Conservation (phyloP, 2,888 invertebrate genomes). For the Epinotia brunnichana region DNA sequence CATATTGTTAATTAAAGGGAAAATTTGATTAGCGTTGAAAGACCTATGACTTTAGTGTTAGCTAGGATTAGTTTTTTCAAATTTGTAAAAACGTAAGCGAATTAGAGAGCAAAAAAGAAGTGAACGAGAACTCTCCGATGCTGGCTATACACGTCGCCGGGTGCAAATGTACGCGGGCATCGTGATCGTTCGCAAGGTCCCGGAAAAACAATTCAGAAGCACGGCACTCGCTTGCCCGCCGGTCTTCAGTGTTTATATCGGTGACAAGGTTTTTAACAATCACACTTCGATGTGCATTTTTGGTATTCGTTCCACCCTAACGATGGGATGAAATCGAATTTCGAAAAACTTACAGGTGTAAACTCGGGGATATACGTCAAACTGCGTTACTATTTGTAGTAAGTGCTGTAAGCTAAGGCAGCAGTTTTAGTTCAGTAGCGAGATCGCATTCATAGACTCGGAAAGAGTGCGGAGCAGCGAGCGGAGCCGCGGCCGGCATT, state of each 20-base stretch:
- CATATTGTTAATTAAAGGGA: slow-evolving; percentile 37
- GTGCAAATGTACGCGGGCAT: slow-evolving; percentile 31
- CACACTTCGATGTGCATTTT: slow-evolving; percentile 3
- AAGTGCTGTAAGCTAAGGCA: background rate
- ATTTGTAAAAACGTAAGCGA: slow-evolving; percentile 26
- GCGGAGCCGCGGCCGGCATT: slow-evolving; percentile 51
- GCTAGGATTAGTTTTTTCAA: slow-evolving; percentile 8
- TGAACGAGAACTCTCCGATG: background rate
- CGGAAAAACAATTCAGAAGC: slow-evolving; percentile 35
- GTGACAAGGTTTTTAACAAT: slow-evolving; percentile 3
- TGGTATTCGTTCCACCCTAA: background rate
- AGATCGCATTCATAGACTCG: slow-evolving; percentile 19
- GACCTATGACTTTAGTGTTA: background rate
- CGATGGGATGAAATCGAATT: background rate
- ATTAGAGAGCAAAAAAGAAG: slow-evolving; percentile 20
- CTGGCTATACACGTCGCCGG: slow-evolving; percentile 28
- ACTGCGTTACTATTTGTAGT: background rate
- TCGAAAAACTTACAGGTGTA: background rate
- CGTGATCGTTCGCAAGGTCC: slow-evolving; percentile 31
- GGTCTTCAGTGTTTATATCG: slow-evolving; percentile 4
- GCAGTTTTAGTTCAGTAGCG: slow-evolving; percentile 14
- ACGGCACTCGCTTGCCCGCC: slow-evolving; percentile 10
- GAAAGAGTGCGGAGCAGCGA: slow-evolving; percentile 16
- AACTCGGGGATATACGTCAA: background rate
- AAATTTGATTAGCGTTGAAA: slow-evolving; percentile 21